Evolutionary conservation across 2,888 invertebrate genomes (phyloP), one percentile per base, ranked within the genome.

Genomic region (Mythimna lalbum): DNA sequence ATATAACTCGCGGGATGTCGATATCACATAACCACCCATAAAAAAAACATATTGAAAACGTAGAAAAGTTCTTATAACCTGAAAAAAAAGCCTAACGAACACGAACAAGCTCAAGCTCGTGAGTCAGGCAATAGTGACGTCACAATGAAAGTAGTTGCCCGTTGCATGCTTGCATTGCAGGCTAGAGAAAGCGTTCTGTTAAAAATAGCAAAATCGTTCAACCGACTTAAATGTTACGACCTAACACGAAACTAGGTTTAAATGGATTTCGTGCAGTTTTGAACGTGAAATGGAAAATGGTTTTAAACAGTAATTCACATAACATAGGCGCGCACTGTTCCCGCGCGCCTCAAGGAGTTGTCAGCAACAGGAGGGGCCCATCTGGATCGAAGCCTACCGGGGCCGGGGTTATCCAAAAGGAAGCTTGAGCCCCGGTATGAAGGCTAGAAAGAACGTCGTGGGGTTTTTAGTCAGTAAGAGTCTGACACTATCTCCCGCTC

Each of bases 141-240:
- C 61, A 81, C 39, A 61, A 76, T 52, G 76, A 67, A 63, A 63
- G 52, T 31, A 52, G n/a, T 63, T 47, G 66, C 33, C 14, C 3
- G 73, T 65, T 80, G 76, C 76, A 76, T 77, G 81, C 27, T 62
- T 77, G 81, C 69, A 81, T 33, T 63, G 49, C 43, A 64, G 31
- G 62, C 27, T 19, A 80, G 62, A 27, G 77, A 76, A 76, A 80
- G 53, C 56, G 56, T 64, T 81, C 52, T 43, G 53, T 76, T 76
- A 63, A 76, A 77, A 77, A 77, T 76, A 76, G 76, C 67, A 43
- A 17, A 52, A 64, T 76, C 50, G 61, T 64, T 67, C 39, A n/a
- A n/a, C 27, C 12, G 36, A 53, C 49, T 59, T 57, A 66, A 66
- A 52, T 62, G 52, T 62, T 49, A 57, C 31, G 17, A 49, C 17